Evolutionary conservation across 2,113 vertebrate genomes (phyloP).

Genomic region (Apaloderma vittatum): DNA sequence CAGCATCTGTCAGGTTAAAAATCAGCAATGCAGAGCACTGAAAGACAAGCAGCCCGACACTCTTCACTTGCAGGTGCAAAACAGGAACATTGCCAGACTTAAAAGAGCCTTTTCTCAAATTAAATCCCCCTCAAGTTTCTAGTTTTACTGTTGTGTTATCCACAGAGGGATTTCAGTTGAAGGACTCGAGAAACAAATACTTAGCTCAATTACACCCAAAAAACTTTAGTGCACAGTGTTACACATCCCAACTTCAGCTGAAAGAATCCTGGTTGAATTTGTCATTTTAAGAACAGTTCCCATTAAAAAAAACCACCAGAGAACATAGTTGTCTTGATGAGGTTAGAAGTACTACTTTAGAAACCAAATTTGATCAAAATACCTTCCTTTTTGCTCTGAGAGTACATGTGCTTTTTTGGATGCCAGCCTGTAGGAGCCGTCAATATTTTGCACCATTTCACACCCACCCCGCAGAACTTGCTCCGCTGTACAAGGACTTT

Average conservation of each 20-base stretch:
- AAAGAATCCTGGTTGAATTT: background rate
- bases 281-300: background rate
- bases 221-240: background rate
- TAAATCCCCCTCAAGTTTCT: background rate
- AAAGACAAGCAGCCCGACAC: background rate
- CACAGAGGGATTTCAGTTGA: background rate
- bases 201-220: background rate
- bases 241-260: background rate
- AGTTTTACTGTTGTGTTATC: background rate
- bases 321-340: background rate
- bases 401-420: accelerated
- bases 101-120: background rate
- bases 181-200: background rate
- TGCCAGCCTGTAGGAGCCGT: background rate
- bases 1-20: background rate
- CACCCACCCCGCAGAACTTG: background rate
- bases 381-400: background rate
- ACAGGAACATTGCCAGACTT: background rate
- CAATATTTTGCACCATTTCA: constrained; percentile 60
- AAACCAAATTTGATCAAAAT: background rate
- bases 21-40: background rate
- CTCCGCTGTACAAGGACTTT: background rate
- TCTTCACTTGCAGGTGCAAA: constrained; percentile 53
- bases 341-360: background rate
- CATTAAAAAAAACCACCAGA: background rate